Evolutionary conservation across 2,113 vertebrate species (phyloP), one percentile per base, ranked within the genome.

Genomic region (Noctilio leporinus): DNA sequence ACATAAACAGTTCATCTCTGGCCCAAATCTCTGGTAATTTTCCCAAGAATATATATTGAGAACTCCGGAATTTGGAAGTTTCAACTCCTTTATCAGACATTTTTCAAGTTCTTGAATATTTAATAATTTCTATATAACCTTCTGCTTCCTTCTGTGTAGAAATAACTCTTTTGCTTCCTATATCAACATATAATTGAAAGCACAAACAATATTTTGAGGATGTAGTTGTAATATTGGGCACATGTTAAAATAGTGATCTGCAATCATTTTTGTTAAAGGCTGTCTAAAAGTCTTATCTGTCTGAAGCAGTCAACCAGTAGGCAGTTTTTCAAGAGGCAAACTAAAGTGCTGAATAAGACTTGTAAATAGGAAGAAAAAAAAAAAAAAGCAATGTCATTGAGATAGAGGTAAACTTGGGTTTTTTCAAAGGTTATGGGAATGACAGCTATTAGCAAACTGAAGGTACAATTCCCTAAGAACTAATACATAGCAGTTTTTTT

Each of bases 351-450:
- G 86, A 95, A 30, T 93, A 93, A 96, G 59, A 77, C 43, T 62
- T 81, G 20, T 10, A 87, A 90, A 89, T 19, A 70, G 43, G 38
- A 49, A 94, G n/a, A 94, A 87, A 33, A 24, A 59, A 96, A 28
- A 65, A 95, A 73, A 95, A 85, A 30, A 30, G 86, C 93, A 85
- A 14, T 92, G 81, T 96, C 95, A 96, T 43, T n/a, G 53, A 89
- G 35, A 35, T 62, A 57, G 24, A 97, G 78, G 86, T 75, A 95
- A 95, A 72, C 73, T 93, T 69, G 53, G 51, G 64, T 80, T 93
- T 95, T 47, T 95, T 97, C 53, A 93, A 87, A 97, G 93, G 86
- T 95, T 96, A 82, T 77, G 40, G 35, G 53, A 94, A 95, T 95
- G 86, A 69, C 94, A 96, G 65, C 35, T 72, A 76, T 87, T 91